phyloP scores from a whole-genome alignment of 2,797 vertebrate genomes.

The Loris lydekkerianus region DNA sequence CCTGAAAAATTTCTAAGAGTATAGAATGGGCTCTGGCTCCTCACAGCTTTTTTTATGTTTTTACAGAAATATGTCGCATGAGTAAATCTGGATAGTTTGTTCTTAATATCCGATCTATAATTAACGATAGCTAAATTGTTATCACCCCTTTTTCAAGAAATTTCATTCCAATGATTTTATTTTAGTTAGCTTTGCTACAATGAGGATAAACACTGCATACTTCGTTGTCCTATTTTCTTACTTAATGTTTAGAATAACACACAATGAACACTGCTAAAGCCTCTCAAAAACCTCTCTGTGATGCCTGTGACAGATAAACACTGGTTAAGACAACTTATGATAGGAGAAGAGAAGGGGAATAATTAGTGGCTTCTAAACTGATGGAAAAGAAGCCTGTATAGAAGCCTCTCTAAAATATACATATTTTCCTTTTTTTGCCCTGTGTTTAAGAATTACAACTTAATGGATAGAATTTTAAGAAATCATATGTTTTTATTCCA shows the following conservation, averaged over 20 bases:
- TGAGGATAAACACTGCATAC: neutral
- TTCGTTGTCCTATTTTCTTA: slow-evolving; percentile 27
- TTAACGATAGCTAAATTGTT: slow-evolving; percentile 44
- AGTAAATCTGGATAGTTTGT: neutral
- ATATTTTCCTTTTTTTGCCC: neutral
- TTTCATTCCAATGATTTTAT: neutral
- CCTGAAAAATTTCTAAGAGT: slow-evolving; percentile 37
- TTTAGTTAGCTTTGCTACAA: slow-evolving; percentile 34
- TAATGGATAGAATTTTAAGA: slow-evolving; percentile 63
- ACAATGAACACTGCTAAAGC: slow-evolving; percentile 9
- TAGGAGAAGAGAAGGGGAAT: slow-evolving; percentile 29
- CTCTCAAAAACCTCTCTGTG: slow-evolving; percentile 49
- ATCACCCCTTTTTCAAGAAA: slow-evolving; percentile 40
- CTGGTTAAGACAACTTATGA: neutral
- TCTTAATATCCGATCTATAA: slow-evolving; percentile 18
- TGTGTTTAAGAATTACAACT: slow-evolving; percentile 39
- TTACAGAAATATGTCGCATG: neutral
- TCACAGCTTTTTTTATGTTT: slow-evolving; percentile 44
- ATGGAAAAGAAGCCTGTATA: slow-evolving; percentile 32
- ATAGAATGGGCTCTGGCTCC: neutral
- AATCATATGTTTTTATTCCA: slow-evolving; percentile 27
- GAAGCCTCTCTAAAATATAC: too few species aligned
- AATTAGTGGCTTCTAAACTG: slow-evolving; percentile 60
- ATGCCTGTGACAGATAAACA: slow-evolving; percentile 49
- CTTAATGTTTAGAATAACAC: slow-evolving; percentile 67